A percentile compares a stretch with the other conserved stretches of the same genome.
Evolutionary conservation across 2,888 invertebrate species (phyloP).

Genomic region (Didymodactylos carnosus): DNA sequence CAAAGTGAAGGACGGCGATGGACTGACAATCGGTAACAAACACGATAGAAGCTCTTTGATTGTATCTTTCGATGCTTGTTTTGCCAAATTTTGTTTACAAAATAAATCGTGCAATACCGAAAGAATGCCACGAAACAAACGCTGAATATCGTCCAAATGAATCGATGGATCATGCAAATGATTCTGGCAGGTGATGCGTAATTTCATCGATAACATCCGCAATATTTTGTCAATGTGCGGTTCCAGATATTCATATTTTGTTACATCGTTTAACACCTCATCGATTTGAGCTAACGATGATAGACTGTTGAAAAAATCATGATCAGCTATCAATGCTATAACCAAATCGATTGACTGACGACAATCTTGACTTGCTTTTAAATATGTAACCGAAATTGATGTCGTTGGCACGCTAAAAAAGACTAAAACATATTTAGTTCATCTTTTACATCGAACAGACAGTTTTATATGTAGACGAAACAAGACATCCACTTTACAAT

Average conservation of each 20-base stretch:
- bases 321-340: constrained; percentile 11
- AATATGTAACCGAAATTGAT: neutral
- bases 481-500: no score
- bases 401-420: neutral
- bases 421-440: neutral
- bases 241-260: constrained; percentile 29
- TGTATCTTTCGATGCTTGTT: neutral
- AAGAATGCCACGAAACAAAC: neutral
- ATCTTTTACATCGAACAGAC: neutral
- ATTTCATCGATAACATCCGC: constrained; percentile 28
- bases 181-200: constrained; percentile 2
- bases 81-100: neutral
- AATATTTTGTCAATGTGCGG: constrained; percentile 50
- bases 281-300: constrained; percentile 40
- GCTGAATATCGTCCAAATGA: neutral
- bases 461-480: neutral
- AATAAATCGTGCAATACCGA: neutral
- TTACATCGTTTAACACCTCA: constrained; percentile 41
- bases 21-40: neutral
- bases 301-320: constrained; percentile 2
- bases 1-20: no score
- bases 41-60: neutral
- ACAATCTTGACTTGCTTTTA: constrained; percentile 12
- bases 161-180: neutral
- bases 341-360: constrained; percentile 13